phyloP scores from a whole-genome alignment of 2,888 invertebrate genomes.

The Stenurella melanura region DNA sequence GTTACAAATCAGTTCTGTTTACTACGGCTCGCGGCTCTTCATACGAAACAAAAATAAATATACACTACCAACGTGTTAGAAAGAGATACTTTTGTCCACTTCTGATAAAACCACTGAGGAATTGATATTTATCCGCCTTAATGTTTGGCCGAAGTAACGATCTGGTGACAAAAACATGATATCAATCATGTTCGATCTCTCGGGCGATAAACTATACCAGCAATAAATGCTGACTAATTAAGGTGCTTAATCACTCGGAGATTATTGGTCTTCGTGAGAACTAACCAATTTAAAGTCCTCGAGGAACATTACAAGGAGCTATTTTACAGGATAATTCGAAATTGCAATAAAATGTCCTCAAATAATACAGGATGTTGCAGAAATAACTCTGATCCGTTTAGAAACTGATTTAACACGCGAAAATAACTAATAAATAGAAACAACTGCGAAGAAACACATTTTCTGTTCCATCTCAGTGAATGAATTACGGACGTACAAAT shows the following conservation, averaged over 20 bases:
- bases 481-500: too few species aligned
- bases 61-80: background rate
- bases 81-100: background rate
- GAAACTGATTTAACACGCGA: too few species aligned
- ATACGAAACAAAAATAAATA: background rate
- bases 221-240: conserved; percentile 4
- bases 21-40: background rate
- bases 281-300: background rate
- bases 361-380: too few species aligned
- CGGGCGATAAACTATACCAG: background rate
- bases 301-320: background rate
- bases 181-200: background rate
- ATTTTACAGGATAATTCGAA: background rate
- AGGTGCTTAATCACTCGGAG: background rate
- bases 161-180: background rate
- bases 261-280: background rate
- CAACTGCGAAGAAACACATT: too few species aligned
- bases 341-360: background rate
- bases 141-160: background rate
- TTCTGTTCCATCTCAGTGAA: too few species aligned
- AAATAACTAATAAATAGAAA: too few species aligned
- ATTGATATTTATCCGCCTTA: background rate
- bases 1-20: background rate
- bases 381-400: too few species aligned
- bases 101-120: conserved; percentile 1